A percentile compares a stretch with the other conserved stretches of the same genome.
These are phyloP conservation scores for Pogonomyrmex barbatus DNA, from an alignment of 1,140 invertebrate genomes.

Conservation along the genomic window DNA sequence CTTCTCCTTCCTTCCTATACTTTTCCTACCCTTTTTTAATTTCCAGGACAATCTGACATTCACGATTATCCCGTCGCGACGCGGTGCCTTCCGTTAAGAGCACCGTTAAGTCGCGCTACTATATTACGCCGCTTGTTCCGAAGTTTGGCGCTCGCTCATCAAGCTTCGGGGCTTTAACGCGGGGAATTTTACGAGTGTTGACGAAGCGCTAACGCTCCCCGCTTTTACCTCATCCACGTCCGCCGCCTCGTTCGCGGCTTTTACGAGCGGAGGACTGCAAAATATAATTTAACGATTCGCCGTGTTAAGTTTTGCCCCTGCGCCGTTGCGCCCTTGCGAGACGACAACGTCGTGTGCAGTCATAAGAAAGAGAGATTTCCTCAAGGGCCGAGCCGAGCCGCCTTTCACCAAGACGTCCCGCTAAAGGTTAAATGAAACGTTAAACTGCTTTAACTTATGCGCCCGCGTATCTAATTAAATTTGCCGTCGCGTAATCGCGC, in stretches of 20 bases:
- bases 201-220: constrained; percentile 72
- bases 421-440: constrained; percentile 72
- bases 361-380: constrained; percentile 37
- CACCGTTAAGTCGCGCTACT: constrained; percentile 10
- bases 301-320: constrained; percentile 52
- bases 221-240: constrained; percentile 51
- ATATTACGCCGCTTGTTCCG: constrained; percentile 66
- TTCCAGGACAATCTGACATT: background rate
- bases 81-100: background rate
- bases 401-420: constrained; percentile 37
- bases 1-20: constrained; percentile 4
- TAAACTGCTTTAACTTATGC: constrained; percentile 68
- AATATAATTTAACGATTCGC: constrained; percentile 76
- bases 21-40: constrained; percentile 4
- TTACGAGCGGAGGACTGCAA: constrained; percentile 64
- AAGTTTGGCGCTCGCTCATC: constrained; percentile 70
- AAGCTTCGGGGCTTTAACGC: constrained; percentile 72
- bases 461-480: constrained; percentile 59
- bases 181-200: constrained; percentile 78
- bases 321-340: constrained; percentile 25
- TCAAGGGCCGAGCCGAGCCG: background rate
- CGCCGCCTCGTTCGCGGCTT: constrained; percentile 38
- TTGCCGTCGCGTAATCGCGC: constrained; percentile 38
- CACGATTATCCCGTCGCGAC: background rate
- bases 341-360: background rate